Evolutionary conservation across 2,888 invertebrate species (phyloP), one percentile per base, ranked within the genome.

Genomic region (Amorpha juglandis): DNA sequence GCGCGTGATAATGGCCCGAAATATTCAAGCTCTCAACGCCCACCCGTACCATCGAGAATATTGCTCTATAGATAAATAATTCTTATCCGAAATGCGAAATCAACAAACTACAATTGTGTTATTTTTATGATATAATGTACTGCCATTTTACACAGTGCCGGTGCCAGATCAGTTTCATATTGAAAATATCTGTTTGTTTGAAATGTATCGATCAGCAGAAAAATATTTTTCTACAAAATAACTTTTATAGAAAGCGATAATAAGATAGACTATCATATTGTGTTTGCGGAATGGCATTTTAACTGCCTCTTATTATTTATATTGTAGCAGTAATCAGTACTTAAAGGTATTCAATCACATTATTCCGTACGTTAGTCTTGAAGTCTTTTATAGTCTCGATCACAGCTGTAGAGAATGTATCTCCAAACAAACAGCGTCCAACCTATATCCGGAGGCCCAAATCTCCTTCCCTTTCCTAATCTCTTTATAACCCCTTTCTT

Each of bases 1-100:
- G 90, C 78, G 90, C 86, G 81, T 84, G 88, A 89, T 89, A 89
- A 90, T 87, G 81, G 80, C 83, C 85, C 86, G 78, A 90, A 92
- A 91, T 91, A 91, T 87, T 82, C 82, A 86, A 88, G 88, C 81
- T 88, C 84, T 83, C 77, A 70, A 75, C 90, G 84, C 91, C 90
- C 88, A 88, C 89, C 77, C 78, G 70, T 75, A 74, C 81, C 78
- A 87, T 87, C 83, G 76, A 86, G 82, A 87, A 88, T 86, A 87
- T 88, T 86, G 82, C 80, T 80, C 78, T 78, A 82, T 78, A 82
- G 81, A 88, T 84, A 88, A 83, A 84, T 84, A 80, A 80, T 47
- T 55, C 55, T 55, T 19, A 65, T 65, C 58, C 55, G 47, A 58
- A 68, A 63, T 72, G 72, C 70, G 68, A 69, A 69, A 67, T 67